phyloP scores from a whole-genome alignment of 2,888 invertebrate species.

The Ornithoptera alexandrae region DNA sequence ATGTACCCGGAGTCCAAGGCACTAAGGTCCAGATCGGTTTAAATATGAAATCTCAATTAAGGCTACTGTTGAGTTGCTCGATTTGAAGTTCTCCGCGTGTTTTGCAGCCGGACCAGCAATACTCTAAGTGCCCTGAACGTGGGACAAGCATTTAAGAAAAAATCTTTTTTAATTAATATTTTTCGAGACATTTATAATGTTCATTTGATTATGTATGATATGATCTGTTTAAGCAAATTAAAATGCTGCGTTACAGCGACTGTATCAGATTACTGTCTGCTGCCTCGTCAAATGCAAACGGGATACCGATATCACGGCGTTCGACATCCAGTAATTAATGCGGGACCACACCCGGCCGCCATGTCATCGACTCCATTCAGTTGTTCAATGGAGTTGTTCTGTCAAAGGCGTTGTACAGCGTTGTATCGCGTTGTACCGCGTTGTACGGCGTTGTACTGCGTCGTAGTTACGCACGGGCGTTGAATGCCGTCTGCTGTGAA shows the following conservation, averaged over 20 bases:
- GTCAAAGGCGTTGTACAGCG: conserved; percentile 62
- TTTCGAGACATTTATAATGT: not conserved
- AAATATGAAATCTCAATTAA: too few relatives aligned
- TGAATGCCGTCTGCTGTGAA: conserved; percentile 77
- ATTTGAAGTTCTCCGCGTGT: too few relatives aligned
- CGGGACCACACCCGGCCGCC: conserved; percentile 55
- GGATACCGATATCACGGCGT: conserved; percentile 48
- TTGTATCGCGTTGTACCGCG: conserved; percentile 43
- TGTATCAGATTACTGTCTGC: conserved; percentile 39
- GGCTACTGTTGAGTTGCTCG: too few relatives aligned
- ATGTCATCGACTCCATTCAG: conserved; percentile 69
- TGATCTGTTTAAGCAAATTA: conserved; percentile 1
- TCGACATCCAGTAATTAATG: conserved; percentile 69
- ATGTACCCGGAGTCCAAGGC: too few relatives aligned
- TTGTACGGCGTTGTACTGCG: conserved; percentile 43
- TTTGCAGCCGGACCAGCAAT: too few relatives aligned
- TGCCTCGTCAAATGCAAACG: conserved; percentile 50
- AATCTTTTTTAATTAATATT: not conserved
- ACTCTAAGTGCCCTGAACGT: too few relatives aligned
- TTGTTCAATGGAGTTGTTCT: conserved; percentile 64
- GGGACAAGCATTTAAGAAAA: too few relatives aligned
- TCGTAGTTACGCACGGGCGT: conserved; percentile 54
- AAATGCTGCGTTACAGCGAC: conserved; percentile 18
- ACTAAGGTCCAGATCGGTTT: too few relatives aligned
- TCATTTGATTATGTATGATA: not conserved